Evolutionary conservation across 2,797 vertebrate genomes (phyloP).

Genomic region (Pelobates cultripes): DNA sequence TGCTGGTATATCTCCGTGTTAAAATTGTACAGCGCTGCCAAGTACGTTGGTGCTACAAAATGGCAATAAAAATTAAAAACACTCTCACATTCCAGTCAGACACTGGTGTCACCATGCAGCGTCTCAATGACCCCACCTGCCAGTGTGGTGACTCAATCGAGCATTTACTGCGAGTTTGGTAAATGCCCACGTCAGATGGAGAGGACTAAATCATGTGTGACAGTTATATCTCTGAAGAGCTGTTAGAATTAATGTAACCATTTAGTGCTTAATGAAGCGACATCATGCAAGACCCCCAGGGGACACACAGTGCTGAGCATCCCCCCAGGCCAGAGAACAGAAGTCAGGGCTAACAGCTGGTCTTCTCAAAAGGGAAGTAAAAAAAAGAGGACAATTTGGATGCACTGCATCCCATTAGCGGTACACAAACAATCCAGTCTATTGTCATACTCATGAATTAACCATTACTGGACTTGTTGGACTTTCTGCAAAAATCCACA

Average conservation of each 20-base stretch:
- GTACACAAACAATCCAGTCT: constrained; percentile 23
- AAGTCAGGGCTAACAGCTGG: constrained; percentile 59
- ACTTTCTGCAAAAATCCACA: too few relatives aligned
- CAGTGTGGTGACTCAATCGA: constrained; percentile 5
- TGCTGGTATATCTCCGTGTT: too few relatives aligned
- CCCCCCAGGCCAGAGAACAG: constrained; percentile 59
- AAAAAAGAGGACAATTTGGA: constrained; percentile 18
- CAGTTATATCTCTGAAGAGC: constrained; percentile 89
- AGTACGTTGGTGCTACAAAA: too few relatives aligned
- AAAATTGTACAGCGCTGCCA: too few relatives aligned
- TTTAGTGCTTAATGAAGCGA: constrained; percentile 90
- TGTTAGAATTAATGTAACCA: constrained; percentile 87
- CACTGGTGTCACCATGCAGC: not conserved
- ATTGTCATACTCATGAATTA: constrained; percentile 8
- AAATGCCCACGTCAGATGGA: constrained; percentile 78
- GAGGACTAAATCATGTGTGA: constrained; percentile 87
- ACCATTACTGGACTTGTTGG: not conserved
- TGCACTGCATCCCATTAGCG: constrained; percentile 31
- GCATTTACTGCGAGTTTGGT: constrained; percentile 14
- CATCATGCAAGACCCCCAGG: constrained; percentile 61
- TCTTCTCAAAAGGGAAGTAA: constrained; percentile 44
- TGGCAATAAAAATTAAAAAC: too few relatives aligned
- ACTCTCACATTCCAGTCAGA: not conserved
- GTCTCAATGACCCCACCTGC: constrained; percentile 25
- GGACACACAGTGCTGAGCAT: constrained; percentile 55